Evolutionary conservation across 1,140 invertebrate genomes (phyloP), one percentile per base, ranked within the genome.

Genomic region (Hesperophylax magnus): DNA sequence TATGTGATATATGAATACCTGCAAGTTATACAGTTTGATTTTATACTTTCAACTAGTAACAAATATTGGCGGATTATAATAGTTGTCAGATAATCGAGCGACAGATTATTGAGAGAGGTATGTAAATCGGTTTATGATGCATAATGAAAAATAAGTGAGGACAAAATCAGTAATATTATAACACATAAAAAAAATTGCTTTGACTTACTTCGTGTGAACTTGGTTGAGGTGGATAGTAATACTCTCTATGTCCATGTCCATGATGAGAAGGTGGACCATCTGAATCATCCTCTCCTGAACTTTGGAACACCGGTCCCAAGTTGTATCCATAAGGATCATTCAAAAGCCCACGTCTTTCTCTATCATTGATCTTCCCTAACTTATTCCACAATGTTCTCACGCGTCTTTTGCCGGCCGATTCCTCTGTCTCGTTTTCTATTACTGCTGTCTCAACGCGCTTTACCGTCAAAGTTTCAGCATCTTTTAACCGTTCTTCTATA

Each of bases 201-300:
- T 71, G 7, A 39, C n/a, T 63, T 63, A n/a, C 58, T 52, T 72
- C 78, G 14, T 71, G 67, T n/a, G 75, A 58, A 47, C 18, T 20
- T n/a, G 80, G 39, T 14, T 6, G 39, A 47, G 39, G 63, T 17
- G 80, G 76, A 67, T 81, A 81, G 34, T 27, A 65, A 27, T 81
- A 81, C 39, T 63, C 61, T 75, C 53, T 20, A 11, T 18, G n/a
- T 53, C 2, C 31, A 69, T 53, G 54, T 54, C 24, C 75, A 8
- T 61, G 58, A 61, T 18, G 2, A 61, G 18, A 11, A 31, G 56
- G 6, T 22, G 81, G 75, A 17, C 75, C 34, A 54, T 72, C 58
- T 1, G 75, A 80, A 67, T 82, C 75, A 72, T 82, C 72, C 60
- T 79, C 78, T 27, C 47, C 60, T 2, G 81, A 74, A 58, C 80